phyloP scores from a whole-genome alignment of 2,888 invertebrate species.

The Tetragnatha montana region DNA sequence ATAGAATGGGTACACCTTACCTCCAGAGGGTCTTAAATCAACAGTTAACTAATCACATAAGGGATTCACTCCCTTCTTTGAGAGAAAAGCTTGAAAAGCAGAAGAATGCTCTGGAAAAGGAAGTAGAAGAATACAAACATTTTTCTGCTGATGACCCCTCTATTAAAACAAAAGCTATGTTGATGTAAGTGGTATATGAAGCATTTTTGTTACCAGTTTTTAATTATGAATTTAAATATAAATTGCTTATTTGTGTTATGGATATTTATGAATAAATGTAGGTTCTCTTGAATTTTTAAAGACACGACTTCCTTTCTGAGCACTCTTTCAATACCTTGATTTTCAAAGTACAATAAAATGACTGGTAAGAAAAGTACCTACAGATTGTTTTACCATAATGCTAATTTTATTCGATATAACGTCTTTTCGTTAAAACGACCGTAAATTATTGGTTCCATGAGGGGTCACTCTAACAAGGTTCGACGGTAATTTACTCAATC shows the following conservation, averaged over 20 bases:
- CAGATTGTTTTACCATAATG: too few species aligned
- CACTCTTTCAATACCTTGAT: neutral
- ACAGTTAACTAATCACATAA: slow-evolving; percentile 98
- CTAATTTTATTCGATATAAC: too few species aligned
- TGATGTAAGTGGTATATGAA: slow-evolving; percentile 86
- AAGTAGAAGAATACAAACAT: slow-evolving; percentile 99
- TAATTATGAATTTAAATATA: neutral
- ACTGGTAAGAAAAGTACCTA: too few species aligned
- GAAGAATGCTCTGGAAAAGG: slow-evolving; percentile 94
- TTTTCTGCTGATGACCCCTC: slow-evolving; percentile 98
- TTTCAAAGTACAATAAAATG: neutral
- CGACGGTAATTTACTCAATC: too few species aligned
- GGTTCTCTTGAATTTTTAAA: neutral
- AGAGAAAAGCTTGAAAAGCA: slow-evolving; percentile 98
- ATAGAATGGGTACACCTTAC: slow-evolving; percentile 97
- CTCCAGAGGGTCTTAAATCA: slow-evolving; percentile 97
- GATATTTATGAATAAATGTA: too few species aligned
- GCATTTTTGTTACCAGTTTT: slow-evolving; percentile 1
- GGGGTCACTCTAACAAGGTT: too few species aligned
- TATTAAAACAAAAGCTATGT: slow-evolving; percentile 99
- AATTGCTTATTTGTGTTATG: neutral
- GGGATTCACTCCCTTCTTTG: slow-evolving; percentile 96
- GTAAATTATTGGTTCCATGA: too few species aligned
- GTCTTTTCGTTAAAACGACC: too few species aligned
- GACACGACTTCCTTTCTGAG: neutral